phyloP scores from a whole-genome alignment of 2,888 invertebrate species.

The Pollenia griseotomentosa region DNA sequence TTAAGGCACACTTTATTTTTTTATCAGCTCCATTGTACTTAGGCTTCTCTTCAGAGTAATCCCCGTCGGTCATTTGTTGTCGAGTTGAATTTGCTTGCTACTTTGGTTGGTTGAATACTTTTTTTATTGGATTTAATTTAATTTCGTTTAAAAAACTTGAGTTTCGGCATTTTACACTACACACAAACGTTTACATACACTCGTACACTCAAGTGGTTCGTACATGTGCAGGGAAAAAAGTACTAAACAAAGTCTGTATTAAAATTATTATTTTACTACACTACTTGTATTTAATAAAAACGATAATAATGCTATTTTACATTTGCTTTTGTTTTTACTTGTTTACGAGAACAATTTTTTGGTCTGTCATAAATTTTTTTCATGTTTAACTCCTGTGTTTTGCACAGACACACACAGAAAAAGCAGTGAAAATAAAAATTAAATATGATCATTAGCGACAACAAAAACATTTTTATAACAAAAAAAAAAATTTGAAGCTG shows the following conservation, averaged over 20 bases:
- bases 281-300: constrained; percentile 36
- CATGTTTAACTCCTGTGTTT: constrained; percentile 35
- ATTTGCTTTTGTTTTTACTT: constrained; percentile 38
- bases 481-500: neutral
- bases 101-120: constrained; percentile 60
- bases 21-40: constrained; percentile 31
- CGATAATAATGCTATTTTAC: constrained; percentile 40
- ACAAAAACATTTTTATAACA: constrained; percentile 7
- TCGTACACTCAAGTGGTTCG: neutral
- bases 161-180: constrained; percentile 66
- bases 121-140: constrained; percentile 83
- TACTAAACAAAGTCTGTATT: constrained; percentile 4
- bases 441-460: constrained; percentile 43
- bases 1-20: constrained; percentile 43
- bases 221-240: constrained; percentile 9
- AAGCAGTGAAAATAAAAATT: constrained; percentile 23
- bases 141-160: constrained; percentile 77
- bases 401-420: neutral
- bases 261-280: constrained; percentile 22
- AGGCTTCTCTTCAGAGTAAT: constrained; percentile 18
- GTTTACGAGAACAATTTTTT: neutral
- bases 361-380: constrained; percentile 20
- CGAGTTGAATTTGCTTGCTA: constrained; percentile 45
- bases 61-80: constrained; percentile 54
- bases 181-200: constrained; percentile 42